Evolutionary conservation across 1,140 invertebrate genomes (phyloP).

Genomic region (Nymphalis io): DNA sequence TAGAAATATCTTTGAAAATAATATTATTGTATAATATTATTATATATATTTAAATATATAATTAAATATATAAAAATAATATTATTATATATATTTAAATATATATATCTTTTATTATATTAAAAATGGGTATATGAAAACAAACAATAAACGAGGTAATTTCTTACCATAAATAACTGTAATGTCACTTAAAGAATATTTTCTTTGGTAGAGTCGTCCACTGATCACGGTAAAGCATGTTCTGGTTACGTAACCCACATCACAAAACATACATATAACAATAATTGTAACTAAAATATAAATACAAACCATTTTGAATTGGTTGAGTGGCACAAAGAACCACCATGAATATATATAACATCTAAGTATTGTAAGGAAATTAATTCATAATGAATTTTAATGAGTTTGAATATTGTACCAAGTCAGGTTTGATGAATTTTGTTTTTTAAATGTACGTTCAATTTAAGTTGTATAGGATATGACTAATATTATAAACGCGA

Average conservation of each 20-base stretch:
- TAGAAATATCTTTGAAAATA: no score
- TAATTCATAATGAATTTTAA: slow-evolving; percentile 6
- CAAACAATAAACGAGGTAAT: not conserved
- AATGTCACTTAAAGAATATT: slow-evolving; percentile 43
- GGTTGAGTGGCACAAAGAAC: not conserved
- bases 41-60: not conserved
- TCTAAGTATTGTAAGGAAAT: not conserved
- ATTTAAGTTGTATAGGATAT: no score
- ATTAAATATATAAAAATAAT: no score
- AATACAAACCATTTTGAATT: slow-evolving; percentile 39
- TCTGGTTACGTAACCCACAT: slow-evolving; percentile 59
- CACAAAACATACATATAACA: slow-evolving; percentile 52
- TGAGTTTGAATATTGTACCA: not conserved
- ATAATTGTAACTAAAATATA: slow-evolving; percentile 41
- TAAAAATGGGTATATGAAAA: no score
- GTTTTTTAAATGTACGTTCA: no score
- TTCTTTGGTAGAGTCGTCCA: slow-evolving; percentile 48
- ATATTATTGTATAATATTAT: no score
- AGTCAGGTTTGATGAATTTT: not conserved
- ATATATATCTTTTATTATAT: no score
- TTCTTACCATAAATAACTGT: slow-evolving; percentile 62
- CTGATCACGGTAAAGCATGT: slow-evolving; percentile 55
- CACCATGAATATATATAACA: not conserved
- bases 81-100: not conserved
- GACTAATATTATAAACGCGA: no score